Evolutionary conservation across 2,113 vertebrate genomes (phyloP), one percentile per base, ranked within the genome.

Genomic region (Plecturocebus donacophilus): DNA sequence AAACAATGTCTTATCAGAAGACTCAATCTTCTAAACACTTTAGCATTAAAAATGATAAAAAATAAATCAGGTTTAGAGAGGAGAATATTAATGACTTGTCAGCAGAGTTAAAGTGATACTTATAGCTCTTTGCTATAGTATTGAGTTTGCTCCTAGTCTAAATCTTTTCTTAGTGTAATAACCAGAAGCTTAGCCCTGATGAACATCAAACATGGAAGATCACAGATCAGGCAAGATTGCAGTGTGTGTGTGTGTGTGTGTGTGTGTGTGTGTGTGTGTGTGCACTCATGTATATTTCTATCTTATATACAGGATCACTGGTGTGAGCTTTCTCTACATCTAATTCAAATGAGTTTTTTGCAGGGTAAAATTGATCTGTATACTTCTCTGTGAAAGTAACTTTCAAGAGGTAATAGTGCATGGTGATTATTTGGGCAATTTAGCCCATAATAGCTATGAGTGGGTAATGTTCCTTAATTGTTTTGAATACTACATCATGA

Each of bases 31-130:
- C 83, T 88, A 92, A 89, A 87, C 2, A 91, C 1, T 38, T 35
- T 4, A 92, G 13, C 20, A 95, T 54, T 87, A 93, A 84, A 77
- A 68, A 81, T 19, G 87, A 30, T 45, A 77, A 70, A 32, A 0
- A 94, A 80, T 35, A 83, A 93, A 56, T 86, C 1, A 0, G 10
- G 82, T 64, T 94, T 30, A 96, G n/a, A 97, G 87, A 0, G 0
- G 0, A 94, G 42, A 45, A 52, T 56, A 70, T 54, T 54, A 96
- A 80, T 68, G 82, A 42, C 75, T 64, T 90, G 45, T 45, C 88
- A 95, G n/a, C 16, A 97, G 66, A 90, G 6, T 68, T 54, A 87
- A 47, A 95, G 76, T 27, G n/a, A 95, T 95, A 54, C 4, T 79
- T 47, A 35, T 35, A 93, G 42, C 47, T 93, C 61, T 97, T 84